A percentile compares a stretch with the other conserved stretches of the same genome.
Conservation (phyloP, 2,113 vertebrate species). For the Sinocyclocheilus maitianheensis region DNA sequence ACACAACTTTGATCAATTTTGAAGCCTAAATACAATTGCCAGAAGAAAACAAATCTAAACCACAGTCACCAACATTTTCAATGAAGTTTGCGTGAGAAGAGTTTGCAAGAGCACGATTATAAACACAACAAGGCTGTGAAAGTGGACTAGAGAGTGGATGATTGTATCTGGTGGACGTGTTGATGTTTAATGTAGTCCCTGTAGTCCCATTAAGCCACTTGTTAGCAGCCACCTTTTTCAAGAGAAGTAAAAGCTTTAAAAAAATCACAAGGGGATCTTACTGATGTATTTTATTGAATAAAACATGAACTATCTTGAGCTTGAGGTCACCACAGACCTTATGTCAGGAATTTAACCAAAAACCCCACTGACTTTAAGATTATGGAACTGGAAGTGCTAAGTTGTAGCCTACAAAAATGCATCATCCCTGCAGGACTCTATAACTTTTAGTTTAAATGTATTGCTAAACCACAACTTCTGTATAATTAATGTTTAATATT, state of each 20-base stretch:
- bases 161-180: too few relatives aligned
- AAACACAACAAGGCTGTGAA: too few relatives aligned
- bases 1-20: background rate
- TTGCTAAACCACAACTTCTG: background rate
- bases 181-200: too few relatives aligned
- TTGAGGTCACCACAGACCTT: background rate
- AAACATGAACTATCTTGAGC: background rate
- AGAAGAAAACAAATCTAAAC: too few relatives aligned
- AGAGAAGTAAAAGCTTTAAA: background rate
- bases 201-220: too few relatives aligned
- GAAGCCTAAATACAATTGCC: background rate
- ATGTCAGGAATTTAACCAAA: background rate
- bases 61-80: too few relatives aligned
- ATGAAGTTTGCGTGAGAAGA: too few relatives aligned
- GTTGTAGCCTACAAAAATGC: background rate
- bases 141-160: too few relatives aligned
- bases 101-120: too few relatives aligned
- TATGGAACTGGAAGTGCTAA: background rate
- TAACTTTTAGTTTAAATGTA: background rate
- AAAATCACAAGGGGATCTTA: background rate
- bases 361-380: background rate
- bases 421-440: background rate
- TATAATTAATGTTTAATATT: background rate
- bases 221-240: background rate
- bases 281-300: background rate